Conservation (phyloP, 2,797 vertebrate genomes). For the Rhinatrema bivittatum region DNA sequence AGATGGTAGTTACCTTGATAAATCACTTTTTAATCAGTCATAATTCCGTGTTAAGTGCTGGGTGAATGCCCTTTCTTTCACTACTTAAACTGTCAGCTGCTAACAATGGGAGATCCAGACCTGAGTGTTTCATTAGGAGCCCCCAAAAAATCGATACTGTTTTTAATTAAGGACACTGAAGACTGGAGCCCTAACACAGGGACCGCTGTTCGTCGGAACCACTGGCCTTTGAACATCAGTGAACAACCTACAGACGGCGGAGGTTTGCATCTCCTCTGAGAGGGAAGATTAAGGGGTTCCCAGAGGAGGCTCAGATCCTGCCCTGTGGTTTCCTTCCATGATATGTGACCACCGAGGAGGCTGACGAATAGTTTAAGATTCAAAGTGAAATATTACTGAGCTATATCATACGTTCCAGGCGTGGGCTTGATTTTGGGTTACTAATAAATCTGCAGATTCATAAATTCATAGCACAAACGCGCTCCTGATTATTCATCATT, state of each 20-base stretch:
- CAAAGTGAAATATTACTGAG: no score
- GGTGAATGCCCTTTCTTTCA: conserved; percentile 66
- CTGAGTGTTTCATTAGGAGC: conserved; percentile 50
- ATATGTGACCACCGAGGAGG: no score
- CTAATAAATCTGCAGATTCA: no score
- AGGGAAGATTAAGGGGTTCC: no score
- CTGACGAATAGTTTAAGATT: no score
- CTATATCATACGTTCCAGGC: no score
- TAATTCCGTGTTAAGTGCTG: conserved; percentile 65
- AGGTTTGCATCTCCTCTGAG: no score
- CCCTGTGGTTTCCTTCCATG: no score
- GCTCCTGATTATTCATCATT: no score
- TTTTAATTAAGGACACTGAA: conserved; percentile 64
- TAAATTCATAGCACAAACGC: no score
- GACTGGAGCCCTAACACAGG: conserved; percentile 41
- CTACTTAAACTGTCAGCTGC: conserved; percentile 57
- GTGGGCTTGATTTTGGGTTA: no score
- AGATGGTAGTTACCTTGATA: conserved; percentile 56
- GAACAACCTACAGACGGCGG: conserved; percentile 16
- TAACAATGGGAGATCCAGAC: conserved; percentile 52
- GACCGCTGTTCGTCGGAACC: conserved; percentile 44
- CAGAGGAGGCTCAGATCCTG: no score
- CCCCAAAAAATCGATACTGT: conserved; percentile 62
- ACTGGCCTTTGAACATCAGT: conserved; percentile 40
- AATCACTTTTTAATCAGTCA: conserved; percentile 69